Evolutionary conservation across 2,888 invertebrate species (phyloP), one percentile per base, ranked within the genome.

Genomic region (Malacosoma neustria): DNA sequence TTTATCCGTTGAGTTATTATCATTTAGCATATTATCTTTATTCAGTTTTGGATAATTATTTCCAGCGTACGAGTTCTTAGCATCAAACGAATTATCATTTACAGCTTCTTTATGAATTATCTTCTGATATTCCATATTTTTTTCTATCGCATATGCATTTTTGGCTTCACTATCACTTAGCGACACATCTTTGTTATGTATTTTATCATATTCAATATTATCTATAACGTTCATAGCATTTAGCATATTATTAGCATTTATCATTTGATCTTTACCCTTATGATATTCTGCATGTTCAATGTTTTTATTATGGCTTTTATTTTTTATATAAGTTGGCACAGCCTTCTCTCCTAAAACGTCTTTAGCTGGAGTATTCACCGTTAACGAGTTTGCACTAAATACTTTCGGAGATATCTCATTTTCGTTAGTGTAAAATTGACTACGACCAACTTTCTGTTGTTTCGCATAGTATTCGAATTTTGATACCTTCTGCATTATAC

Each of bases 301-400:
- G 4, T 48, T 33, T 3, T 37, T 40, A 37, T 46, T 38, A 4
- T 33, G 33, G 4, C 35, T 35, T 30, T 33, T 60, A 71, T 1
- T 90, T 71, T 88, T 89, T 35, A 90, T 88, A 52, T 90, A 90
- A 48, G 88, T 90, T 12, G 87, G 86, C 3, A 79, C 43, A 0
- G 89, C 80, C 57, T 90, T 89, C 5, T 89, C 89, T 0, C 93
- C 93, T 22, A 94, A 70, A 0, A 94, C 94, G 50, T 93, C 93
- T 69, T 91, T 93, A 0, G 94, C 94, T 0, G 94, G 94, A 3
- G 93, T 93, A 49, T 92, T 94, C 0, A 93, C 92, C 0, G 94
- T 94, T 5, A 93, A 70, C 4, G 92, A 90, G 57, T 93, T 93
- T 0, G 93, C 88, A 13, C 92, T 91, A 52, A 95, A 95, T 0